Base-by-base conservation (phyloP, 1,140 invertebrate species). In the Drosophila tsacasi region DNA sequence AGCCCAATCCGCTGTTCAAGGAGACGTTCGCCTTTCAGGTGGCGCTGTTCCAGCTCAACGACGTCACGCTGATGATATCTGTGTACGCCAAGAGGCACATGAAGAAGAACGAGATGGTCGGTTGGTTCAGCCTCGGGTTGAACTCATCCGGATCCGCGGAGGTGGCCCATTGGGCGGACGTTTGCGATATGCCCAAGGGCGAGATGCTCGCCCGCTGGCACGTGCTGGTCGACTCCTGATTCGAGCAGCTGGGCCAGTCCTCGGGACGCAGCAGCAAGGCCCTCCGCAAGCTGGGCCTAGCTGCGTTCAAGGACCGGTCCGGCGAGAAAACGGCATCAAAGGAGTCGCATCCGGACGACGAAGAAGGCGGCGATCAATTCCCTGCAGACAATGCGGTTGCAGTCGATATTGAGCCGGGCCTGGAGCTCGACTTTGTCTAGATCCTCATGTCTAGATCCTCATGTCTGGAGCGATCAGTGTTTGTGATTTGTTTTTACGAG, bases 11-110 rank as follows among this genome's bases (percentile, higher is more conserved):
- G 44, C 95, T 98, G 10, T 99, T 98, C 92, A 98, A 99, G 93
- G 98, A 99, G 94, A 97, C 98, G 2, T 99, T 99, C 93, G 96
- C 98, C 93, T 99, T 99, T 94, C 98, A 98, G 94, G 97, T 99
- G 84, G 97, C 98, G 35, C 94, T 99, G 64, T 99, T 99, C 92
- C 98, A 99, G 95, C 94, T 99, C 50, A 97, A 96, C n/a, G 98
- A 99, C 80, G 98, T 99, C 15, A 98, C 98, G 1, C 94, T 99
- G 55, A 98, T 98, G 95, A 95, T 98, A 49, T 98, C 97, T 1
- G 97, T 99, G 17, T 99, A 98, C 94, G 97, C 98, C 93, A 96
- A 97, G 66, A 96, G 97, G 81, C 95, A 96, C 68, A 98, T 99
- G 94, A 99, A 98, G 81, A 96, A 97, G 69, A 98, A 98, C 85